These are phyloP conservation scores for Pitangus sulphuratus DNA, from an alignment of 2,797 vertebrate genomes.

Conservation along the genomic window DNA sequence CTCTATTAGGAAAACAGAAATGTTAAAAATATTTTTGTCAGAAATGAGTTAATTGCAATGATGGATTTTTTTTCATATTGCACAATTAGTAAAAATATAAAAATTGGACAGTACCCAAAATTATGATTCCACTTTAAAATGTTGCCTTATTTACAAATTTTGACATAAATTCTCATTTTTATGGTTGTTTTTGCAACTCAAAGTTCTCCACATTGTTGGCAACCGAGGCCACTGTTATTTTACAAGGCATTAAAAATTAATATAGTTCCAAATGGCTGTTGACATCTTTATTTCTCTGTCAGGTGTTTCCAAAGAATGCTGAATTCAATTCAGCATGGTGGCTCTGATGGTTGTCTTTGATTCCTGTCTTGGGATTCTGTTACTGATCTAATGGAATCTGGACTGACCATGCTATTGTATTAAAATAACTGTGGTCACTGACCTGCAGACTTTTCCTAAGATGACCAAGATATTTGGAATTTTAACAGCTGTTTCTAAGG, in stretches of 20 bases:
- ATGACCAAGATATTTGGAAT: neutral
- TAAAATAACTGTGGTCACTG: neutral
- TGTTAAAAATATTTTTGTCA: neutral
- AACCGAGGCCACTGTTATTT: neutral
- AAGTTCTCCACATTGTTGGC: neutral
- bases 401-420: neutral
- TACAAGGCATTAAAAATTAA: neutral
- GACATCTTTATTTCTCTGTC: neutral
- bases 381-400: neutral
- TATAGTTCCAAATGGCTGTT: neutral
- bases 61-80: neutral
- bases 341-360: neutral
- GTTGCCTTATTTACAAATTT: neutral
- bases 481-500: neutral
- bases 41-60: neutral
- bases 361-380: neutral
- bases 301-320: neutral
- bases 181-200: neutral
- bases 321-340: neutral
- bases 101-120: neutral
- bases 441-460: neutral
- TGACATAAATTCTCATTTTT: neutral
- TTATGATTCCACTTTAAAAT: neutral
- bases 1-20: neutral
- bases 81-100: neutral